Evolutionary conservation across 2,888 invertebrate genomes (phyloP), one percentile per base, ranked within the genome.

Genomic region (Tipula lateralis): DNA sequence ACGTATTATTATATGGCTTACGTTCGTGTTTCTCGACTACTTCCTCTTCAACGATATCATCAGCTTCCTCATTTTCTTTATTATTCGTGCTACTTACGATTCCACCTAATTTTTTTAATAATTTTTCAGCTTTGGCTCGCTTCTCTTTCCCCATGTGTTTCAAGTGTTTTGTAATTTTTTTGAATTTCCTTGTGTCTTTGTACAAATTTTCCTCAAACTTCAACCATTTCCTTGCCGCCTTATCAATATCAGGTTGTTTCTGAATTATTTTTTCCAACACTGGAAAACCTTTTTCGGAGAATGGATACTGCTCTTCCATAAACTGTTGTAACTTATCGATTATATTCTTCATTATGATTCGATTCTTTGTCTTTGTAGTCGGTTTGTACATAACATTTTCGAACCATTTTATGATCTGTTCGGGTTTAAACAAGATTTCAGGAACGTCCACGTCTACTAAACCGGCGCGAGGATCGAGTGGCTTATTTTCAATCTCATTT

Each of bases 381-480:
- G 91, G 87, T 85, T 91, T 88, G 88, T 91, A 91, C 89, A 92
- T 90, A 85, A 92, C 88, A 1, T 89, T 88, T 2, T 91, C 89
- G 81, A 96, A 88, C 86, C 92, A 89, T 1, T 90, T 88, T 0
- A 92, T 92, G 4, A 96, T 89, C 82, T 90, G 88, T 30, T 89
- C 88, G 0, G 93, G 92, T 86, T 94, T 92, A 39, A 96, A 93
- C 7, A 92, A 92, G 84, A 97, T 89, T 86, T 93, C 92, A 0
- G 94, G 92, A 86, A 97, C 92, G 83, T 91, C 91, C 2, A 96
- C 96, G 90, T 96, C 92, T 0, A 96, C 94, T 84, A 92, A 92
- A 0, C 96, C 97, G 1, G 96, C 96, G 83, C 96, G 91, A 0
- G 96, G 96, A 91, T 97, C 97, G 24, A 94, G 88, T 7, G 86